Percentiles rank a stretch among this genome's conserved stretches.
phyloP scores from a whole-genome alignment of 2,113 vertebrate species.

The Myotis davidii region DNA sequence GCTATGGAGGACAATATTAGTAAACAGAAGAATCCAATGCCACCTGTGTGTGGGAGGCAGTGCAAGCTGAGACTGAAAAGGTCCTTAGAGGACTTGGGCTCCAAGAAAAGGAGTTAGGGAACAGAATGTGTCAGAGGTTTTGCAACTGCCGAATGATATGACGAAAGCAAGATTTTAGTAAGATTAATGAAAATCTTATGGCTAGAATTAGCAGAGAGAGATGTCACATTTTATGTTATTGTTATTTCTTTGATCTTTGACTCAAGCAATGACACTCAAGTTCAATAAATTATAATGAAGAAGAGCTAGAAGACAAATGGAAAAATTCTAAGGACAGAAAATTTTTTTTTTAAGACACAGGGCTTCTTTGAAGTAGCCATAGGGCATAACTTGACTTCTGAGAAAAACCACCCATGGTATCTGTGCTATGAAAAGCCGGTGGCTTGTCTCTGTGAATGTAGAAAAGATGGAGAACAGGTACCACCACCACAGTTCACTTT shows the following conservation, averaged over 20 bases:
- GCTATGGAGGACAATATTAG: neutral
- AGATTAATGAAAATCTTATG: constrained; percentile 44
- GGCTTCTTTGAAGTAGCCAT: constrained; percentile 34
- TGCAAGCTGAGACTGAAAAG: neutral
- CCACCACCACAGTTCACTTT: neutral
- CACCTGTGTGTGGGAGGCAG: neutral
- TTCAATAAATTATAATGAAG: constrained; percentile 47
- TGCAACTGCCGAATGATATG: neutral
- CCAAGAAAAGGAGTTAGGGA: constrained; percentile 6
- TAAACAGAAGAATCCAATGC: neutral
- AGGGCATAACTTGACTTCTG: neutral
- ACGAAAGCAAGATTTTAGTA: constrained; percentile 50
- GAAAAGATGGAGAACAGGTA: neutral
- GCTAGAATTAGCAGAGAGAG: constrained; percentile 12
- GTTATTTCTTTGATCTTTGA: neutral
- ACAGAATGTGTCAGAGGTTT: neutral
- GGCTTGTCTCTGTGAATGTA: neutral
- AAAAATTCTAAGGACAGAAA: neutral
- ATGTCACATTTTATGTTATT: neutral
- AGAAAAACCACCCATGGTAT: constrained; percentile 5
- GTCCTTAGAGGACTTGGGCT: neutral
- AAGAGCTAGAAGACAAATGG: neutral
- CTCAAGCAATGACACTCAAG: neutral
- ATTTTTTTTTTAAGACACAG: constrained; percentile 1
- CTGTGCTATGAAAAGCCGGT: neutral